Evolutionary conservation across 2,797 vertebrate genomes (phyloP).

Genomic region (Yasuhikotakia modesta): DNA sequence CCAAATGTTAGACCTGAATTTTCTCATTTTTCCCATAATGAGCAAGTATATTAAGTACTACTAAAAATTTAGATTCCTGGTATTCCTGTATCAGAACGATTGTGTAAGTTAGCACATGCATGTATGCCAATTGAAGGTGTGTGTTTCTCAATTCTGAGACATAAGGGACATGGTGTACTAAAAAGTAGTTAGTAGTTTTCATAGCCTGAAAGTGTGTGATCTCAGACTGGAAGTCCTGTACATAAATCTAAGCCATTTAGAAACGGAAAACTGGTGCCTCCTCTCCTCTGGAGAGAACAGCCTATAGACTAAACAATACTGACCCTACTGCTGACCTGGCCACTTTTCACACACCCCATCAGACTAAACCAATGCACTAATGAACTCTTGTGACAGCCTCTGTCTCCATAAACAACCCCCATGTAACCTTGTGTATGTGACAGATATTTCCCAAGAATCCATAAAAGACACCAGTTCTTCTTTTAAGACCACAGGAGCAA

Average conservation of each 20-base stretch:
- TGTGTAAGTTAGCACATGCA: not conserved
- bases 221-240: slow-evolving; percentile 70
- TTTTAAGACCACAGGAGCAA: slow-evolving; percentile 73
- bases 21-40: too few species aligned
- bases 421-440: slow-evolving; percentile 78
- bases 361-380: slow-evolving; percentile 66
- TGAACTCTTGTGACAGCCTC: slow-evolving; percentile 79
- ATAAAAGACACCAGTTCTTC: slow-evolving; percentile 78
- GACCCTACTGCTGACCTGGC: slow-evolving; percentile 73
- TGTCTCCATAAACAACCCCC: slow-evolving; percentile 77
- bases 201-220: slow-evolving; percentile 12
- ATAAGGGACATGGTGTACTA: slow-evolving; percentile 36
- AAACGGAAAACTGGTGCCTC: slow-evolving; percentile 67
- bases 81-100: not conserved
- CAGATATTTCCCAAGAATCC: slow-evolving; percentile 89
- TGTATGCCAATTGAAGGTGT: not conserved
- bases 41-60: too few species aligned
- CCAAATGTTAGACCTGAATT: too few species aligned
- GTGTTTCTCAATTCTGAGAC: not conserved
- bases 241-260: slow-evolving; percentile 64
- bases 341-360: slow-evolving; percentile 46
- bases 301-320: slow-evolving; percentile 77
- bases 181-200: too few species aligned
- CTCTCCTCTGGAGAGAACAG: slow-evolving; percentile 54
- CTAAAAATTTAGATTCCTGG: too few species aligned